Evolutionary conservation across 2,113 vertebrate species (phyloP).

Genomic region (Camelus bactrianus): DNA sequence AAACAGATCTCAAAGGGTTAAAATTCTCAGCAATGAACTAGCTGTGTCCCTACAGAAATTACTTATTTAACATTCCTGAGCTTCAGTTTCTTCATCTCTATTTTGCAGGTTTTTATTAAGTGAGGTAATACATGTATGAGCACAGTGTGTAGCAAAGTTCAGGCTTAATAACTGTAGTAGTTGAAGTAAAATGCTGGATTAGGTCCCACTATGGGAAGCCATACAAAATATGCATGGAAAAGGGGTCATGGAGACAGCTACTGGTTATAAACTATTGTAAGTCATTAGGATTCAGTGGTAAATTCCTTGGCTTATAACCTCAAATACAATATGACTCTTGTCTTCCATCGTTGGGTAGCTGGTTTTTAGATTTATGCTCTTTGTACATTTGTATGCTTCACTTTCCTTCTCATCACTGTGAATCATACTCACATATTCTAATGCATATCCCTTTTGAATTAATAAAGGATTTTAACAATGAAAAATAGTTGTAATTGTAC

Average conservation of each 20-base stretch:
- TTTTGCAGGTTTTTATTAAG: conserved; percentile 7
- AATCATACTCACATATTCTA: not conserved
- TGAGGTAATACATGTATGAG: not conserved
- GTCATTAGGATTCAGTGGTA: not conserved
- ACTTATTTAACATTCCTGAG: not conserved
- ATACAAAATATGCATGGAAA: not conserved
- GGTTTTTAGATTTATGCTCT: not conserved
- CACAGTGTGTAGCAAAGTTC: not conserved
- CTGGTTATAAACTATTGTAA: not conserved
- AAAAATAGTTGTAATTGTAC: not conserved
- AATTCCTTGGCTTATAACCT: not conserved
- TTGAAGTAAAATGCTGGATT: not conserved
- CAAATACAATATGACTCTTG: not conserved
- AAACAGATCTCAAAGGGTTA: not conserved
- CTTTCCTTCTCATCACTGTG: not conserved
- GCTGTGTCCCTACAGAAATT: not conserved
- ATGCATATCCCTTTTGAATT: not conserved
- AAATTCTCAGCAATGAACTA: conserved; percentile 35
- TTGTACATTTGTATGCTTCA: not conserved
- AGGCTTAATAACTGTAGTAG: not conserved
- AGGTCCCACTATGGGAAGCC: not conserved
- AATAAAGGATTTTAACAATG: conserved; percentile 27
- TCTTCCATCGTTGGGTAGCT: not conserved
- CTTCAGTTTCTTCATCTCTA: not conserved
- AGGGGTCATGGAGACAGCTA: not conserved